Evolutionary conservation across 1,140 invertebrate species (phyloP), one percentile per base, ranked within the genome.

Genomic region (Drosophila pseudoananassae): DNA sequence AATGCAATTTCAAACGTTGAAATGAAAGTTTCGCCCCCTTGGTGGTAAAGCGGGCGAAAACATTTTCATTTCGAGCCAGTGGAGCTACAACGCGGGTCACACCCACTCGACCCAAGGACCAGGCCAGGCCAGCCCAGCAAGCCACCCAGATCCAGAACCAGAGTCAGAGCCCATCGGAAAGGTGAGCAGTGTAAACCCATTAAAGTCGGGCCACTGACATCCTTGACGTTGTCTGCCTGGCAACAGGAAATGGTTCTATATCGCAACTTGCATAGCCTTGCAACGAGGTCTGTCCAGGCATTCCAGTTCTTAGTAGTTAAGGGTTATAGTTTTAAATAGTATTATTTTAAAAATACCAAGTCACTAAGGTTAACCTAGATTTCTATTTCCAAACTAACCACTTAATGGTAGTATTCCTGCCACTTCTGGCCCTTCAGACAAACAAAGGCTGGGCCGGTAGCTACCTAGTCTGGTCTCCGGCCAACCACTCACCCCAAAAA

Each of bases 1-100:
- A 70, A 56, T 75, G 76, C 77, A 75, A 75, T 75, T 56, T 76
- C 64, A 76, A 76, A 76, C 51, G 73, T 60, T 38, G 64, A 56
- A 69, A 70, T 56, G 51, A 56, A 69, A 69, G 66, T 70, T 70
- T 66, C 31, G 53, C 49, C 47, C 36, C 9, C 9, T 27, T 49
- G n/a, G 36, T 59, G 73, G 38, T 29, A 75, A 69, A 60, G 52
- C 51, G 40, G 60, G 61, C 56, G 47, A 59, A 76, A 76, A 70
- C 55, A 76, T 70, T 69, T 76, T 56, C 55, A 74, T 51, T 65
- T 76, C 53, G 43, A 74, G 63, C 69, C 38, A 54, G 25, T 46
- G 31, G 17, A 71, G 51, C 47, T 29, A 20, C n/a, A 55, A 54
- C 63, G 33, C 40, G 55, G 68, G 66, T 71, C 71, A 71, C 78